Percentiles rank a stretch among this genome's conserved stretches.
Conservation (phyloP, 2,888 invertebrate genomes). For the Anarsia innoxiella region DNA sequence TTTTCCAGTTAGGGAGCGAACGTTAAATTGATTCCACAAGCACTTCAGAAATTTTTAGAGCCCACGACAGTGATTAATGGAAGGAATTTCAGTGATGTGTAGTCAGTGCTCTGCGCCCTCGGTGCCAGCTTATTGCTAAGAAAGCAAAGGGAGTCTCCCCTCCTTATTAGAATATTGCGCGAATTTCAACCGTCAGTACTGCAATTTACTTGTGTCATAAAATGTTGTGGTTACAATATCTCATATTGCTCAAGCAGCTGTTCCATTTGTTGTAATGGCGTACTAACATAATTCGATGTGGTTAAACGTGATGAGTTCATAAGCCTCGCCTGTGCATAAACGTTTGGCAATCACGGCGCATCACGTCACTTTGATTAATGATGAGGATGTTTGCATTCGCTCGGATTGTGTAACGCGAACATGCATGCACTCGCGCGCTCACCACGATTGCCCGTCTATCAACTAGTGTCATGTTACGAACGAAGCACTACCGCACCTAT, state of each 20-base stretch:
- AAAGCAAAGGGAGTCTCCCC: slow-evolving; percentile 47
- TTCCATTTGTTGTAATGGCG: slow-evolving; percentile 32
- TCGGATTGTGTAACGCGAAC: slow-evolving; percentile 39
- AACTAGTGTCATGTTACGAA: no score
- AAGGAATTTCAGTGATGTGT: slow-evolving; percentile 57
- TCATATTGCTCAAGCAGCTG: slow-evolving; percentile 48
- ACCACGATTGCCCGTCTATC: no score
- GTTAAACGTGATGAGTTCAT: slow-evolving; percentile 58
- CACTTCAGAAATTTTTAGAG: slow-evolving; percentile 66
- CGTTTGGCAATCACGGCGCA: slow-evolving; percentile 51
- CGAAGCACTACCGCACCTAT: no score
- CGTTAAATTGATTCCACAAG: slow-evolving; percentile 68
- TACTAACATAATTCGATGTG: slow-evolving; percentile 41
- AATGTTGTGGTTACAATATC: slow-evolving; percentile 45
- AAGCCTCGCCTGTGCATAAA: slow-evolving; percentile 43
- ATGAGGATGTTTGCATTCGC: slow-evolving; percentile 33
- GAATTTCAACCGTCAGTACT: slow-evolving; percentile 32
- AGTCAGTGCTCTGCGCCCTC: slow-evolving; percentile 38
- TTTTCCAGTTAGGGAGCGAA: slow-evolving; percentile 53
- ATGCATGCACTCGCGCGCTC: no score
- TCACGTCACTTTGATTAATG: slow-evolving; percentile 54
- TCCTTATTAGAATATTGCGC: slow-evolving; percentile 20
- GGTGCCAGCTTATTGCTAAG: slow-evolving; percentile 38
- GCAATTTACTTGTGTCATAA: slow-evolving; percentile 53
- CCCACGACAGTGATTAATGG: slow-evolving; percentile 72